A percentile compares a stretch with the other conserved stretches of the same genome.
Conservation (phyloP, 2,797 vertebrate genomes). For the Taeniopygia guttata region DNA sequence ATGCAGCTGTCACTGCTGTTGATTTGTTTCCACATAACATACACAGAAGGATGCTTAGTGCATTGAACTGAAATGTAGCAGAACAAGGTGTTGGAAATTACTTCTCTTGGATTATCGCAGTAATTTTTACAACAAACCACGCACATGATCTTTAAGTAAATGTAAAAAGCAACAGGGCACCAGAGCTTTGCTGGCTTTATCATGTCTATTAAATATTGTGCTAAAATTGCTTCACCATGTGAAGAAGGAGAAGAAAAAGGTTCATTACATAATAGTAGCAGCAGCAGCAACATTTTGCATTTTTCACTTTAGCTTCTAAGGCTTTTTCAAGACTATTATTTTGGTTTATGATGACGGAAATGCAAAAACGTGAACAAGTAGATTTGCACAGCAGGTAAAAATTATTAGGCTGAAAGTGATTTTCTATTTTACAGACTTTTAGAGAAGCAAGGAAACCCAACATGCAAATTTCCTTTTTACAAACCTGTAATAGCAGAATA, state of each 20-base stretch:
- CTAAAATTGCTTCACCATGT: background rate
- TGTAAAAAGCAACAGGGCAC: background rate
- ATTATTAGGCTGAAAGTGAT: background rate
- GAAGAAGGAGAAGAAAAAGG: background rate
- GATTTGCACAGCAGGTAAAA: background rate
- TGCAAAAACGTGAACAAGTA: background rate
- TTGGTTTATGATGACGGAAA: background rate
- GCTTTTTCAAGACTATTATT: background rate
- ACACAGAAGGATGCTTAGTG: background rate
- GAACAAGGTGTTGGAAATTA: background rate
- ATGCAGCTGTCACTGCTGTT: background rate
- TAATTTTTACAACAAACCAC: background rate
- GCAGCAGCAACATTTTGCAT: background rate
- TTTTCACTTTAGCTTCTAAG: background rate
- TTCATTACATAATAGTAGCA: background rate
- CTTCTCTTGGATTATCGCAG: background rate
- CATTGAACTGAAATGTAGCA: background rate
- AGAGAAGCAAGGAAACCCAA: background rate
- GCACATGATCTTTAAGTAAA: background rate
- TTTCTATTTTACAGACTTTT: slow-evolving; percentile 5
- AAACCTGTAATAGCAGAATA: background rate
- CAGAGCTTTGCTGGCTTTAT: background rate
- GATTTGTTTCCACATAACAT: background rate
- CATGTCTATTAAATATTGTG: background rate
- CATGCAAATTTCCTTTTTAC: background rate